Evolutionary conservation across 2,797 vertebrate genomes (phyloP), one percentile per base, ranked within the genome.

Genomic region (Halcyon smyrnensis): DNA sequence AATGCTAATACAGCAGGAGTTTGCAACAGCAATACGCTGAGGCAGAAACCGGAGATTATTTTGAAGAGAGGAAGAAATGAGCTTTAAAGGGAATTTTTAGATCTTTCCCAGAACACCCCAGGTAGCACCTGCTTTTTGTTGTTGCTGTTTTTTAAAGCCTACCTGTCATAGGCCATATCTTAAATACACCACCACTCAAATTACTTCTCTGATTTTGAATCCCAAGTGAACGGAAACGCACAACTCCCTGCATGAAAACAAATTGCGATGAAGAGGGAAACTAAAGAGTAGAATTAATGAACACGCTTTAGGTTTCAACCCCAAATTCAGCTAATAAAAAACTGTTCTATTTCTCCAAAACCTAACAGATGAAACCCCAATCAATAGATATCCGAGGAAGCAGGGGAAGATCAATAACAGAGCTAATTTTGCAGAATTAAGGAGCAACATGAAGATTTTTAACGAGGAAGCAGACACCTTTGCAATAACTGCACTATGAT

Each of bases 391-490:
- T 69, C 81, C 2, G 7, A 97, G 80, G 88, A 95, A 95, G 94
- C 84, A 95, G 86, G 83, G 73, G 91, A 95, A 89, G 96, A 98
- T 97, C 97, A 97, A 98, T 97, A 97, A 96, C 21, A 80, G 89
- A 94, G 95, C 95, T 98, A 98, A 98, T 98, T 98, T 97, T 96
- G 84, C 97, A 97, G 95, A 97, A 98, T 98, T 98, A 97, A 97
- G 94, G 96, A 97, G 95, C 87, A 96, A 95, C 92, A 93, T 96
- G 94, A 94, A 97, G 88, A 96, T 97, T 97, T 96, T 97, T 96
- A 98, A 97, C 82, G 87, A 97, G 96, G 96, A 97, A 97, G 96
- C 89, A 97, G 94, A 97, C 94, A 97, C 96, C 95, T 96, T 94
- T 97, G 95, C 95, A 96, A 96, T 97, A 98, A 97, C 95, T 95